Evolutionary conservation across 2,113 vertebrate species (phyloP).

Genomic region (Ploceus nigricollis): DNA sequence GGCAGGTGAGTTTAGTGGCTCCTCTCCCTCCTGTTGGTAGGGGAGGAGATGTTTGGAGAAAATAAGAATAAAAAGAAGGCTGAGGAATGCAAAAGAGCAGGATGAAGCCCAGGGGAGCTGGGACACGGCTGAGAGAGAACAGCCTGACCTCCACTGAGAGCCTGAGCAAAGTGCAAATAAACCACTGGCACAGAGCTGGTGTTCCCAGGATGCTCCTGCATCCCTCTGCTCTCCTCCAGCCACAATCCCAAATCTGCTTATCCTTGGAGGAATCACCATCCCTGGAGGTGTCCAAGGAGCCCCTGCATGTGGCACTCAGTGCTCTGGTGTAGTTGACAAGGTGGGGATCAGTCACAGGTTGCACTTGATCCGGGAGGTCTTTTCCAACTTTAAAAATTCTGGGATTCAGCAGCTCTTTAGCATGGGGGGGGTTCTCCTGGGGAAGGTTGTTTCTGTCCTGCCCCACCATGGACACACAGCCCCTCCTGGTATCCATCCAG

Average conservation of each 20-base stretch:
- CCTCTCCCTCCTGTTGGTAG: not conserved
- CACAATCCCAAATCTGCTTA: not conserved
- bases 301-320: accelerated
- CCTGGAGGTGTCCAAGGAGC: not conserved
- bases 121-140: not conserved
- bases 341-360: not conserved
- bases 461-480: not conserved
- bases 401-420: not conserved
- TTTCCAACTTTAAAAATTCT: not conserved
- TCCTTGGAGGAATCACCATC: not conserved
- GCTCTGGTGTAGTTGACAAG: not conserved
- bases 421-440: accelerated
- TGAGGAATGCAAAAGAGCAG: not conserved
- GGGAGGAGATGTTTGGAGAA: not conserved
- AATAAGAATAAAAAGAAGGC: not conserved
- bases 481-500: not conserved
- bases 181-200: not conserved
- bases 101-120: not conserved
- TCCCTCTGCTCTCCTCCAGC: not conserved
- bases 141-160: not conserved
- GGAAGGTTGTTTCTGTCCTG: accelerated
- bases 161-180: not conserved
- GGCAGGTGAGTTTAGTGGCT: not conserved
- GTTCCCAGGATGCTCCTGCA: not conserved
- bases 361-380: not conserved